These are phyloP conservation scores for Sciurus vulgaris DNA, from an alignment of 2,797 vertebrate species.

Conservation along the genomic window DNA sequence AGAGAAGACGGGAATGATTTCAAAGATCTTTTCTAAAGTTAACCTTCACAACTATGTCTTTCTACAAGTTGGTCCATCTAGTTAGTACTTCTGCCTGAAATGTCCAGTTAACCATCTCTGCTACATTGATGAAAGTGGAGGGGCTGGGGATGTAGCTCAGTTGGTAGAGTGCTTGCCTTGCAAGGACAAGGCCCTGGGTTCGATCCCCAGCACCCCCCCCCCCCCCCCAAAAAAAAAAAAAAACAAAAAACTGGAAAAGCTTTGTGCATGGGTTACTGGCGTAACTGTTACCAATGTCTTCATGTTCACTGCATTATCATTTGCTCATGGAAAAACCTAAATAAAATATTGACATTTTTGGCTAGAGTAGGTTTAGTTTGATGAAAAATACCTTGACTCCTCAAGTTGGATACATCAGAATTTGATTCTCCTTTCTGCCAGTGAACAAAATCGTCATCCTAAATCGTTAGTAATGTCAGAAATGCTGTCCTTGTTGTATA, in stretches of 20 bases:
- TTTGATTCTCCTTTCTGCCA: background rate
- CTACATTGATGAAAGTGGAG: background rate
- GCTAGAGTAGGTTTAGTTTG: background rate
- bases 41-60: background rate
- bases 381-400: background rate
- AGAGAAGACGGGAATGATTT: background rate
- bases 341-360: background rate
- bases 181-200: too few species aligned
- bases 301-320: background rate
- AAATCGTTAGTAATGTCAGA: background rate
- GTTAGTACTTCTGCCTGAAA: background rate
- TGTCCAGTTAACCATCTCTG: too few species aligned
- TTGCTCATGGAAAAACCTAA: background rate
- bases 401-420: background rate
- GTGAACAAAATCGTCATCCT: background rate
- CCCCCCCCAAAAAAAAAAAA: too few species aligned
- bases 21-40: background rate
- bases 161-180: too few species aligned
- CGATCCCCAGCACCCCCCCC: too few species aligned
- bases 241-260: too few species aligned
- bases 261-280: too few species aligned
- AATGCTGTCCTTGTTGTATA: background rate
- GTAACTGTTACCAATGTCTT: background rate
- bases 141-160: too few species aligned
- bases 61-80: background rate